Evolutionary conservation across 2,113 vertebrate genomes (phyloP).

Genomic region (Elachura formosa): DNA sequence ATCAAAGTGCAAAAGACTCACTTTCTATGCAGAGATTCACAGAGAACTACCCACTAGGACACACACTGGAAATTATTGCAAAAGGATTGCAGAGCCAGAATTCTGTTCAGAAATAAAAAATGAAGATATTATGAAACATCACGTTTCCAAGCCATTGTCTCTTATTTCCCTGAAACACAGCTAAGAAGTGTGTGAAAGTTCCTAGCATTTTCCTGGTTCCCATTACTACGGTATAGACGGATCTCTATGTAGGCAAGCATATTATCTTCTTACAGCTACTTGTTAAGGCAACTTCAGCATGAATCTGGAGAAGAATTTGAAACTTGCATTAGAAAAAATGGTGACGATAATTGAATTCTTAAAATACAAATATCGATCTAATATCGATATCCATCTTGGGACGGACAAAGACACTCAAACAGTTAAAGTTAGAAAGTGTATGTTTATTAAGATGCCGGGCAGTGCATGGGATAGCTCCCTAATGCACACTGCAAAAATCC

Average conservation of each 20-base stretch:
- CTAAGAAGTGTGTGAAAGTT: background rate
- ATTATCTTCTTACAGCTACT: background rate
- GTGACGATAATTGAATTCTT: too few species aligned
- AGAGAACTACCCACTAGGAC: too few species aligned
- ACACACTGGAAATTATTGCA: background rate
- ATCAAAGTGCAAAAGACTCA: background rate
- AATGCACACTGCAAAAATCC: too few species aligned
- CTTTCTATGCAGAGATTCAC: background rate
- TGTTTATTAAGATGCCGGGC: too few species aligned
- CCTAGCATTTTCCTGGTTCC: background rate
- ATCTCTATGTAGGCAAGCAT: background rate
- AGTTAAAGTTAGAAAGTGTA: too few species aligned
- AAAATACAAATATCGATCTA: too few species aligned
- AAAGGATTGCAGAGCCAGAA: background rate
- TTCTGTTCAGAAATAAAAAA: background rate
- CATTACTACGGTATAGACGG: background rate
- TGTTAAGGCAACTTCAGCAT: background rate
- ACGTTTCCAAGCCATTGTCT: background rate
- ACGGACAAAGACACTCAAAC: too few species aligned
- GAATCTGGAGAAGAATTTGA: background rate
- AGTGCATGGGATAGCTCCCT: too few species aligned
- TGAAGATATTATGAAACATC: background rate
- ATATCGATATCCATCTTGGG: too few species aligned
- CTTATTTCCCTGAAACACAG: background rate
- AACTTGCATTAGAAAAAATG: background rate